Conservation (phyloP, 2,888 invertebrate species). For the Meteorus cinctellus region DNA sequence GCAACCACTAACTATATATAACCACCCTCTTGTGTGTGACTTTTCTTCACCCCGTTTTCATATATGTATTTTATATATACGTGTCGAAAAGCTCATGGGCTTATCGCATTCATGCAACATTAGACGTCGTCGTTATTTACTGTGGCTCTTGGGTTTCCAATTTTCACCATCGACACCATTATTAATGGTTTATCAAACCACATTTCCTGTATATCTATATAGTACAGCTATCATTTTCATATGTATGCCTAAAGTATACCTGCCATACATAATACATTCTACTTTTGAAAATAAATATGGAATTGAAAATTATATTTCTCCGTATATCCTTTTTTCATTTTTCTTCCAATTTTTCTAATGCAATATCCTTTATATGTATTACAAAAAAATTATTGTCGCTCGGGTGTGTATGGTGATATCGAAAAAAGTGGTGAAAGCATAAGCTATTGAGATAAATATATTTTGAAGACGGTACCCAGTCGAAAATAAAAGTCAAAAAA, state of each 20-base stretch:
- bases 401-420: neutral
- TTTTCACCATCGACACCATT: constrained; percentile 51
- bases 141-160: constrained; percentile 59
- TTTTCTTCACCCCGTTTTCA: constrained; percentile 31
- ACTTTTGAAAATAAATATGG: neutral
- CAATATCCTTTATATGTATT: neutral
- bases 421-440: constrained; percentile 1
- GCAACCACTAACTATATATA: constrained; percentile 7
- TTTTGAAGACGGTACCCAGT: neutral
- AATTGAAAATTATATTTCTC: constrained; percentile 2
- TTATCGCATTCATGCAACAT: constrained; percentile 73
- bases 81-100: constrained; percentile 62
- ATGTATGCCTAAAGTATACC: neutral
- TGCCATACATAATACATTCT: neutral
- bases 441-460: neutral
- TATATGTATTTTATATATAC: constrained; percentile 46
- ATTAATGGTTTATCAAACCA: constrained; percentile 31
- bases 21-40: constrained; percentile 23
- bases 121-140: constrained; percentile 70
- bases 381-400: neutral
- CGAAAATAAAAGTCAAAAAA: constrained; percentile 2
- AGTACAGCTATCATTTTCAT: neutral
- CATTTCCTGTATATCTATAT: neutral
- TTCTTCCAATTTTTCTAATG: constrained; percentile 6
- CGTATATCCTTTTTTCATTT: constrained; percentile 21